Conservation (phyloP, 2,797 vertebrate genomes). For the Gambelia wislizenii region DNA sequence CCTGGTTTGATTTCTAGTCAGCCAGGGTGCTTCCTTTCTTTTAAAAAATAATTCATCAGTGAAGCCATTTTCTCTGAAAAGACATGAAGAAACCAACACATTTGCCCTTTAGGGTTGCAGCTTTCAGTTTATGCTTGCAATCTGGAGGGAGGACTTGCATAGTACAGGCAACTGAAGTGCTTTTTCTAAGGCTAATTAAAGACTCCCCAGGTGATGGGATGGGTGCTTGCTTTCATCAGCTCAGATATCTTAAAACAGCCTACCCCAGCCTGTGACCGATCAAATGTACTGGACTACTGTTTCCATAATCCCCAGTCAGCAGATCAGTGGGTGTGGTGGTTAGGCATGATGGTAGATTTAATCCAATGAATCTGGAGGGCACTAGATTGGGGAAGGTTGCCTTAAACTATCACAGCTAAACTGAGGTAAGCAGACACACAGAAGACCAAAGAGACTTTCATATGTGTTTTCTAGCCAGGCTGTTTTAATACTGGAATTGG, state of each 20-base stretch:
- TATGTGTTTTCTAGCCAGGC: background rate
- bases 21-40: background rate
- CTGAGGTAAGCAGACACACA: background rate
- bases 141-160: slow-evolving; percentile 20
- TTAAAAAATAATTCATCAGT: slow-evolving; percentile 8
- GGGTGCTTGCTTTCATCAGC: background rate
- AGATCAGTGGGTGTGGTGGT: background rate
- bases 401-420: background rate
- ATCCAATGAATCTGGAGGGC: background rate
- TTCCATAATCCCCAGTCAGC: background rate
- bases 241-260: background rate
- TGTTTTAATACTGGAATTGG: background rate
- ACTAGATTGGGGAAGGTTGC: background rate
- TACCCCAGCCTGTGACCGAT: background rate
- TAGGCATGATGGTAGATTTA: background rate
- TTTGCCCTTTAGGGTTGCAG: background rate
- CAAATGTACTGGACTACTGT: background rate
- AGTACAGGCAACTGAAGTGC: background rate
- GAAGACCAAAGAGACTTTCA: background rate
- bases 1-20: background rate
- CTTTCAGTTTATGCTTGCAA: slow-evolving; percentile 2
- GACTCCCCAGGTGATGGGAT: background rate
- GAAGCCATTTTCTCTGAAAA: slow-evolving; percentile 35
- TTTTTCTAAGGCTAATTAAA: slow-evolving; percentile 38
- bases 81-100: slow-evolving; percentile 2